Percentiles rank a stretch among this genome's conserved stretches.
Conservation (phyloP, 2,888 invertebrate species). For the Oithona nana region DNA sequence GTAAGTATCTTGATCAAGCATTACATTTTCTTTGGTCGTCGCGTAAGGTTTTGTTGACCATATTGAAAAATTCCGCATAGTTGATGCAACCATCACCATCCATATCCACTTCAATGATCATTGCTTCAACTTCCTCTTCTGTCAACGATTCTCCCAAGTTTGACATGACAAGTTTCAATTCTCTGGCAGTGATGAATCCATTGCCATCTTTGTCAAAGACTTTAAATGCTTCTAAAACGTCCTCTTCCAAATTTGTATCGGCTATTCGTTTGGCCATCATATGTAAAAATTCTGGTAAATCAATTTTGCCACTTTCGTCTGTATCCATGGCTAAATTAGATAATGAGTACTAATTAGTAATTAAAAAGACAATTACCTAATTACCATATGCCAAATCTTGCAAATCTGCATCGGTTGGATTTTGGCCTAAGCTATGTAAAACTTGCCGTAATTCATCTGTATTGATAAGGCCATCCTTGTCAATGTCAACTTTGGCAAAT, state of each 20-base stretch:
- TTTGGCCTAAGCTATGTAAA: conserved; percentile 7
- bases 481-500: not conserved
- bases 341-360: no score
- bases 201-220: conserved; percentile 16
- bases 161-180: conserved; percentile 11
- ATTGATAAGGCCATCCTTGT: conserved; percentile 6
- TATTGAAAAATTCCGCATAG: conserved; percentile 11
- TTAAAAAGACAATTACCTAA: no score
- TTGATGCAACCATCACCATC: conserved; percentile 14
- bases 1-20: conserved; percentile 39
- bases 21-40: not conserved
- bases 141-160: conserved; percentile 7
- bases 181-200: conserved; percentile 2
- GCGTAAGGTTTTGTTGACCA: not conserved
- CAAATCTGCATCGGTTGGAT: conserved; percentile 12
- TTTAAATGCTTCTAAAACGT: conserved; percentile 11
- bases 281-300: conserved; percentile 13
- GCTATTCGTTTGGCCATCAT: conserved; percentile 9
- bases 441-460: conserved; percentile 2
- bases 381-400: conserved; percentile 5
- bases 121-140: conserved; percentile 14
- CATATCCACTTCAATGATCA: conserved; percentile 8
- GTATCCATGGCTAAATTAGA: conserved; percentile 16
- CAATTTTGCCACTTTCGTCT: conserved; percentile 4
- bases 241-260: conserved; percentile 6